Evolutionary conservation across 2,888 invertebrate genomes (phyloP).

Genomic region (Sicus ferrugineus): DNA sequence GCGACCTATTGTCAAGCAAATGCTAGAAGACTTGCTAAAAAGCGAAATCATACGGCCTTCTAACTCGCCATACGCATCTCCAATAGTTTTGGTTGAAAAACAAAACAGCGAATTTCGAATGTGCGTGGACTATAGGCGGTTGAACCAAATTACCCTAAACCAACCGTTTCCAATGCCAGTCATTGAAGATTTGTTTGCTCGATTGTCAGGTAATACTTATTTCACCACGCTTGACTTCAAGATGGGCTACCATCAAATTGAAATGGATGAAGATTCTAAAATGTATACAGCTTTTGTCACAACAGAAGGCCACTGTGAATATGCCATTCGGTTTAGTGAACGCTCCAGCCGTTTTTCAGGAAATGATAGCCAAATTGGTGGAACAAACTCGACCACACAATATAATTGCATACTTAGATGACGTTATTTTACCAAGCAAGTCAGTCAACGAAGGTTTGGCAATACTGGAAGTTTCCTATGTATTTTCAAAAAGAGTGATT

Average conservation of each 20-base stretch:
- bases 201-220: slow-evolving; percentile 31
- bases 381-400: not conserved
- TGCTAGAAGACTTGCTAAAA: slow-evolving; percentile 36
- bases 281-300: too few relatives aligned
- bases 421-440: not conserved
- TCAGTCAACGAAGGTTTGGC: not conserved
- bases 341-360: not conserved
- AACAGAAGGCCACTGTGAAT: too few relatives aligned
- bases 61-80: slow-evolving; percentile 38
- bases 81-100: slow-evolving; percentile 40
- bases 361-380: not conserved
- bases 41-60: slow-evolving; percentile 34
- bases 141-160: slow-evolving; percentile 15
- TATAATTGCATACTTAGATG: not conserved
- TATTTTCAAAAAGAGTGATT: slow-evolving; percentile 4
- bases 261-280: slow-evolving; percentile 19
- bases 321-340: not conserved
- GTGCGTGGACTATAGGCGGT: slow-evolving; percentile 28
- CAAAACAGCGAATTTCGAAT: slow-evolving; percentile 37
- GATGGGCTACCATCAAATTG: slow-evolving; percentile 38
- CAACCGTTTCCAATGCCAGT: slow-evolving; percentile 30
- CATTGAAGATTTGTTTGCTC: slow-evolving; percentile 31
- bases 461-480: not conserved
- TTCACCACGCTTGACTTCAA: slow-evolving; percentile 34
- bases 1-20: slow-evolving; percentile 35